Evolutionary conservation across 2,888 invertebrate genomes (phyloP).

Genomic region (Oconnorella tubifera): DNA sequence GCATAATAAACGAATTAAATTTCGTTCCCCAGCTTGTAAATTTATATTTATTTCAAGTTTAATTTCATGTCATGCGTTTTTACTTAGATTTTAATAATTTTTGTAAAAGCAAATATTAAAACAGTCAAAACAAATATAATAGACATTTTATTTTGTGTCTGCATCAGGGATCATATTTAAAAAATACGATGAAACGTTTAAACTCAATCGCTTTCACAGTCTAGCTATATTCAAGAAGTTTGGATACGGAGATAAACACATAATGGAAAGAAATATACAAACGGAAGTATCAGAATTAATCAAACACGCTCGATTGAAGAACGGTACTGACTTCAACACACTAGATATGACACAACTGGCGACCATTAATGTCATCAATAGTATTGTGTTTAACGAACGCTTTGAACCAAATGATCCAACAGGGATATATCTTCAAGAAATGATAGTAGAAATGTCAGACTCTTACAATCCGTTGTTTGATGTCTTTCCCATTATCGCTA

Average conservation of each 20-base stretch:
- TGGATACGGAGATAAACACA: constrained; percentile 6
- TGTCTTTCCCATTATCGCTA: constrained; percentile 5
- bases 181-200: neutral
- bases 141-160: neutral
- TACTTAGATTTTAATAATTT: too few species aligned
- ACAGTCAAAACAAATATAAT: too few species aligned
- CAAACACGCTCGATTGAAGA: neutral
- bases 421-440: neutral
- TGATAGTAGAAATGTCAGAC: neutral
- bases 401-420: neutral
- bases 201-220: neutral
- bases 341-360: neutral
- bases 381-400: constrained; percentile 8
- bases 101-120: too few species aligned
- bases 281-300: constrained; percentile 2
- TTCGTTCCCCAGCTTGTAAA: too few species aligned
- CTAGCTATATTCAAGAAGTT: constrained; percentile 8
- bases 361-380: constrained; percentile 6
- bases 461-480: neutral
- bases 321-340: constrained; percentile 13
- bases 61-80: too few species aligned
- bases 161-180: neutral
- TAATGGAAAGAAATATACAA: constrained; percentile 16
- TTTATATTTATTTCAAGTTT: too few species aligned
- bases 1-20: too few species aligned